Percentiles rank a stretch among this genome's conserved stretches.
Conservation (phyloP, 2,797 vertebrate genomes). For the Artibeus jamaicensis region DNA sequence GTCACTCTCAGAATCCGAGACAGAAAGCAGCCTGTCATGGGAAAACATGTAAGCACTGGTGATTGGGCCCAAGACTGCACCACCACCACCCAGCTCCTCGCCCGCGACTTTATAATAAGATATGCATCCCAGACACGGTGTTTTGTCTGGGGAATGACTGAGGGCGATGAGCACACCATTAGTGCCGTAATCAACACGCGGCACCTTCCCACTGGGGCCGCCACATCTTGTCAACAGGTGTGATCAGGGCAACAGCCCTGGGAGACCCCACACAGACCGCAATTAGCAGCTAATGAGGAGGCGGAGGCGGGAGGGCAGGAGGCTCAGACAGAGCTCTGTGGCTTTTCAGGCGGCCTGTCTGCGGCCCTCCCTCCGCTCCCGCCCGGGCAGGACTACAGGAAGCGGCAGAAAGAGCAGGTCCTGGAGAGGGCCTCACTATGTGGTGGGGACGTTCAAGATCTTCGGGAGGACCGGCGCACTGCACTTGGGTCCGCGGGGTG, state of each 20-base stretch:
- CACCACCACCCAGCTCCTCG: rapidly evolving
- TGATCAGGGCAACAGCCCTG: background rate
- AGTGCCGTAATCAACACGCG: background rate
- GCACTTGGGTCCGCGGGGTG: too few species aligned
- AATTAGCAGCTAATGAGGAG: conserved; percentile 62
- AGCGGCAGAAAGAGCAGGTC: background rate
- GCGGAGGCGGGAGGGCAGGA: background rate
- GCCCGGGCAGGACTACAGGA: background rate
- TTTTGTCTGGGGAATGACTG: background rate
- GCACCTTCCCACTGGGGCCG: background rate
- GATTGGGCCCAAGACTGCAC: background rate
- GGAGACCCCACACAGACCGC: rapidly evolving
- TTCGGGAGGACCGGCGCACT: background rate
- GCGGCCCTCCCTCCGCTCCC: too few species aligned
- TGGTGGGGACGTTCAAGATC: rapidly evolving
- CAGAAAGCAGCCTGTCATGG: background rate
- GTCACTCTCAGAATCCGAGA: background rate
- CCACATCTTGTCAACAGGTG: conserved; percentile 75
- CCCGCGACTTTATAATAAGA: rapidly evolving
- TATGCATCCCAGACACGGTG: rapidly evolving
- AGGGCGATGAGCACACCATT: background rate
- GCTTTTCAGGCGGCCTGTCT: too few species aligned
- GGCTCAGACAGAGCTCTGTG: background rate
- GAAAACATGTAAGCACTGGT: too few species aligned
- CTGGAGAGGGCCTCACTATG: rapidly evolving